Evolutionary conservation across 2,888 invertebrate species (phyloP), one percentile per base, ranked within the genome.

Genomic region (Diabrotica balteata): DNA sequence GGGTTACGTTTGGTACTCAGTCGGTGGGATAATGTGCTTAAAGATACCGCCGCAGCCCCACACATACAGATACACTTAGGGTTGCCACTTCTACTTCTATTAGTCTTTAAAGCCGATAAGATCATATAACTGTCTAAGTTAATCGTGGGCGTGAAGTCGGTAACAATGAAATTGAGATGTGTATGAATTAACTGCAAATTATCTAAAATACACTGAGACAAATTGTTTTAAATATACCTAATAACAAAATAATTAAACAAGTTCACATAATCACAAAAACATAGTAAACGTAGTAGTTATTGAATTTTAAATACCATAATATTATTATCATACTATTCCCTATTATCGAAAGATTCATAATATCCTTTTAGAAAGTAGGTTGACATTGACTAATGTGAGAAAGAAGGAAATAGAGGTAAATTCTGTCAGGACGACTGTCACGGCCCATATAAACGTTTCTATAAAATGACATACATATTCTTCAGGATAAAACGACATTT

Each of bases 11-110:
- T 69, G 71, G 70, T 72, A 76, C 61, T 75, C 77, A 76, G 75
- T 77, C 77, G 78, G 78, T 77, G 78, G 77, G 77, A 78, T 80
- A 80, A 80, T 78, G 73, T 72, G 77, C 76, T 79, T 79, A 80
- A 78, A 77, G 78, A 77, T 77, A 77, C 79, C 79, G 79, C 79
- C 45, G 45, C 55, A 57, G 78, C 76, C 76, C 78, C 76, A 75
- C 55, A 57, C 55, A 45, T 57, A 70, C 74, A 69, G 70, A 70
- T 72, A 71, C 72, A 71, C 72, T 74, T 69, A 68, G 77, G 77
- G 76, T 73, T 73, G 70, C 71, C 74, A 73, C 72, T 74, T 76
- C 73, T 63, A 22, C 67, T 71, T 73, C 68, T 73, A 74, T 75
- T 76, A 74, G 73, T 62, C 63, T 66, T 68, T 66, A 64, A 53